These are phyloP conservation scores for Caenorhabditis brenneri DNA, from an alignment of 1,140 invertebrate species.

Conservation along the genomic window DNA sequence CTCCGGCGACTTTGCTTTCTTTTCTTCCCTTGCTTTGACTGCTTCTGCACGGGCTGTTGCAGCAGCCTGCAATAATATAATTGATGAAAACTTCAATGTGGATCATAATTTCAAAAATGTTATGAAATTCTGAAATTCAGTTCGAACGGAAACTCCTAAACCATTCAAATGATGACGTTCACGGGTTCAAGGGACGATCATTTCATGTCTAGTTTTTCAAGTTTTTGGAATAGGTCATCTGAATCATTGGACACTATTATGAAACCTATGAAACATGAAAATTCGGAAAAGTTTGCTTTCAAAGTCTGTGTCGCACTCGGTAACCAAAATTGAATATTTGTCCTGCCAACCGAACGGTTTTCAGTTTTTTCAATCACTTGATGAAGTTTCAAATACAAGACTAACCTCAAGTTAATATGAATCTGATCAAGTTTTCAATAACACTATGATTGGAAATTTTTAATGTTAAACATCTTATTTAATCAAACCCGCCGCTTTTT, in stretches of 20 bases:
- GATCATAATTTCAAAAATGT: constrained; percentile 22
- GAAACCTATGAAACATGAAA: neutral
- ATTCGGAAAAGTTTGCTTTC: too few relatives aligned
- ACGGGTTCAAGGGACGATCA: neutral
- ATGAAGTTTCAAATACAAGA: too few relatives aligned
- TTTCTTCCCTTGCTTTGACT: neutral
- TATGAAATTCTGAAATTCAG: neutral
- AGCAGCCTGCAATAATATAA: neutral
- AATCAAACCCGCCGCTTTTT: neutral
- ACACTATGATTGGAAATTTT: too few relatives aligned
- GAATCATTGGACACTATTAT: neutral
- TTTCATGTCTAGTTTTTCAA: neutral
- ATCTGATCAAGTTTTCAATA: too few relatives aligned
- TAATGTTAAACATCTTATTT: too few relatives aligned
- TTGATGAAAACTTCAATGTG: neutral
- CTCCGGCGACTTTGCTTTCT: constrained; percentile 37
- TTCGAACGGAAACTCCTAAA: constrained; percentile 51
- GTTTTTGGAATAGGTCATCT: neutral
- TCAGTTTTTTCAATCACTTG: too few relatives aligned
- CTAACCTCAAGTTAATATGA: too few relatives aligned
- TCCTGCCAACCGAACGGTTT: too few relatives aligned
- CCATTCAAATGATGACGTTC: neutral
- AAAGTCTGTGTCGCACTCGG: too few relatives aligned
- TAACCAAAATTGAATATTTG: too few relatives aligned
- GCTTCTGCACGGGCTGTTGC: neutral